Base-by-base conservation (phyloP, 1,140 invertebrate genomes). In the Papilio glaucus region DNA sequence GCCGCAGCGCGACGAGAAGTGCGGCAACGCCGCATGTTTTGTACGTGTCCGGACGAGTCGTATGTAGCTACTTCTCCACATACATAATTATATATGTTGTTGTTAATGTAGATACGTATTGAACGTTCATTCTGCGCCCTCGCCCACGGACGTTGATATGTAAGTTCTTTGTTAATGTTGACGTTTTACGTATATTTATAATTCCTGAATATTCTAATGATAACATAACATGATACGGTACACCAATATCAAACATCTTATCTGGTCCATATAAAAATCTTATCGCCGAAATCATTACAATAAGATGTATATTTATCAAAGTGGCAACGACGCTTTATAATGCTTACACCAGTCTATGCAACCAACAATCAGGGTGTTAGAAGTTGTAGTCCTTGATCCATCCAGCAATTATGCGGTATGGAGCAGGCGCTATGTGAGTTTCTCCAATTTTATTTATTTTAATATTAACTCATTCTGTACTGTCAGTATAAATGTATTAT, bases 11-110 rank as follows among this genome's bases (percentile, higher is more conserved):
- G 75, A 74, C 74, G 77, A 77, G 85, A 85, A 80, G 80, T 75
- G 80, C 81, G 88, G 88, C 88, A 90, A 90, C 88, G 87, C 80
- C 85, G 88, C 88, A 75, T 83, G 80, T 85, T 85, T 85, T 84
- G 79, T 85, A 82, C 80, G 71, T 69, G 79, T 78, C 78, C 74
- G 75, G 67, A 57, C 76, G 74, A 73, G 77, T 75, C 74, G 76
- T 75, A 74, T 71, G 74, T 75, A 73, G 63, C 63, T 53, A 72
- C 45, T 57, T 15, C n/a, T 29, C 37, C 65, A 60, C 38, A 9
- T 53, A 75, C 42, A 63, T 75, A 74, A 57, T 33, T 60, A n/a
- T n/a, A n/a, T n/a, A n/a, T n/a, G n/a, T n/a, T n/a, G 67, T 69
- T 62, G 53, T 74, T 74, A n/a, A 70, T 71, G 61, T 71, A 73